Evolutionary conservation across 2,888 invertebrate species (phyloP).

Genomic region (Eristalis tenax): DNA sequence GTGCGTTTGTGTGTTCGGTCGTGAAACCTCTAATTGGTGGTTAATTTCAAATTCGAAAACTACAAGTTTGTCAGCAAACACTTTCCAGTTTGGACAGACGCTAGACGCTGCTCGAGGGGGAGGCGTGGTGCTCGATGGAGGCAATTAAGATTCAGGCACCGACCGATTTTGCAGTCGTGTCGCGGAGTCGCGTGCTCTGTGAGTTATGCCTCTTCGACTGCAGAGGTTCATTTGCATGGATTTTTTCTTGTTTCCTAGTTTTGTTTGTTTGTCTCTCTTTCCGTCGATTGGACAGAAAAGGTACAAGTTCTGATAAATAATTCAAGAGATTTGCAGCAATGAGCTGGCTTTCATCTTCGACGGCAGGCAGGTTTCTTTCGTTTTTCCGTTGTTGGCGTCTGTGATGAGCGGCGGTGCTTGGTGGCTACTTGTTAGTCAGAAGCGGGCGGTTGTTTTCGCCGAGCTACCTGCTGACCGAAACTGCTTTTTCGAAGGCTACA

Average conservation of each 20-base stretch:
- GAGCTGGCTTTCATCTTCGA: neutral
- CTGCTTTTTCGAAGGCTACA: neutral
- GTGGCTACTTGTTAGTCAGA: neutral
- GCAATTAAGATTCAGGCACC: conserved; percentile 41
- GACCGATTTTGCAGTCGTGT: conserved; percentile 19
- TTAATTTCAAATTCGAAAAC: conserved; percentile 44
- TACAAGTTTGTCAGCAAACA: conserved; percentile 24
- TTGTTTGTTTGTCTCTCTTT: neutral
- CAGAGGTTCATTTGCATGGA: neutral
- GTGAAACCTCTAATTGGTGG: conserved; percentile 45
- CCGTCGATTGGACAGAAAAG: neutral
- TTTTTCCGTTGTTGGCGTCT: neutral
- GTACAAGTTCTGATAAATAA: conserved; percentile 3
- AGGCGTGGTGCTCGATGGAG: neutral
- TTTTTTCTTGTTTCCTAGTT: neutral
- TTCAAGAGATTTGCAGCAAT: neutral
- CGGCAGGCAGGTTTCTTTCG: neutral
- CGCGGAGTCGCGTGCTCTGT: conserved; percentile 42
- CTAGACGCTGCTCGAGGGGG: neutral
- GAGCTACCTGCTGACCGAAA: neutral
- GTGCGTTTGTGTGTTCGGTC: neutral
- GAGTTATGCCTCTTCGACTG: neutral
- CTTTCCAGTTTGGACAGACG: neutral
- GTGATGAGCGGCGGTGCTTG: neutral
- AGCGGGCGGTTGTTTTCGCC: neutral